These are phyloP conservation scores for Tanytarsus gracilentus DNA, from an alignment of 2,888 invertebrate genomes.

Conservation along the genomic window DNA sequence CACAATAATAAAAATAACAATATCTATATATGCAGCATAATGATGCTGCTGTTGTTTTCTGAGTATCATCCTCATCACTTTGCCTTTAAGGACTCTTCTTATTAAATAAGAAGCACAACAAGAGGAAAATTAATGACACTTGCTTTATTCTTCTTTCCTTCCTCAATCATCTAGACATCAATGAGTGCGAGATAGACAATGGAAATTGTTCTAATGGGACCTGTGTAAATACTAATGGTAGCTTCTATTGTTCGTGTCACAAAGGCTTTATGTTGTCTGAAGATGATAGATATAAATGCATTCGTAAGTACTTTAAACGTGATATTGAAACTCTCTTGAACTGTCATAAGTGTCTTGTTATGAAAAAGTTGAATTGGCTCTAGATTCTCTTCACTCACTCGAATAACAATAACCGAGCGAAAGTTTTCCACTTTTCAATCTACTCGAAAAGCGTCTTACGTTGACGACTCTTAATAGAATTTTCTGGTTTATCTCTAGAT, in stretches of 20 bases:
- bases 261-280: slow-evolving; percentile 36
- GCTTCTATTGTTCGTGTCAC: slow-evolving; percentile 39
- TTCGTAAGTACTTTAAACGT: slow-evolving; percentile 30
- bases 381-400: too few species aligned
- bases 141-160: neutral
- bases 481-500: too few species aligned
- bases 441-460: too few species aligned
- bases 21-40: too few species aligned
- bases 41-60: neutral
- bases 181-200: slow-evolving; percentile 30
- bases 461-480: too few species aligned
- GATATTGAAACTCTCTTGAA: neutral
- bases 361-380: neutral
- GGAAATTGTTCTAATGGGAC: slow-evolving; percentile 31
- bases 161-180: slow-evolving; percentile 16
- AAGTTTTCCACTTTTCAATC: too few species aligned
- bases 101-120: neutral
- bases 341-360: neutral
- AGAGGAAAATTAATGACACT: neutral
- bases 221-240: slow-evolving; percentile 33
- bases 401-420: too few species aligned
- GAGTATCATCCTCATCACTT: neutral
- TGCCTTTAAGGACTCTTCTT: neutral
- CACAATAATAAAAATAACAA: too few species aligned
- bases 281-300: slow-evolving; percentile 32